phyloP scores from a whole-genome alignment of 1,140 invertebrate species.

The Aphis gossypii region DNA sequence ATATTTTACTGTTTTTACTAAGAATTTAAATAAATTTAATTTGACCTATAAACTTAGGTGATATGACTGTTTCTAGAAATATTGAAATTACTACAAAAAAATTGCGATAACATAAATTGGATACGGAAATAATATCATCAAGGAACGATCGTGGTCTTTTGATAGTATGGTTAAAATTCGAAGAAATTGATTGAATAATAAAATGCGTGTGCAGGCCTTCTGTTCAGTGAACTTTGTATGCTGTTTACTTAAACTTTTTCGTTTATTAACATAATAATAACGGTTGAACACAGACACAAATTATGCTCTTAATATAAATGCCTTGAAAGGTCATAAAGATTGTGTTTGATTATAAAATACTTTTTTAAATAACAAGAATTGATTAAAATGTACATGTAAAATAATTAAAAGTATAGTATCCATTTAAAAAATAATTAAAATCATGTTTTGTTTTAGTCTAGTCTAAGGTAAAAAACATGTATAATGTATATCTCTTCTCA shows the following conservation, averaged over 20 bases:
- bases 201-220: neutral
- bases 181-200: neutral
- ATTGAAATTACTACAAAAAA: slow-evolving; percentile 5
- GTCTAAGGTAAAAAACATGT: neutral
- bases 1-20: neutral
- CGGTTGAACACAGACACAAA: neutral
- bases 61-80: neutral
- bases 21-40: neutral
- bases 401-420: neutral
- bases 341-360: neutral
- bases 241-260: neutral
- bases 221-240: neutral
- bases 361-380: neutral
- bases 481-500: neutral
- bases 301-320: neutral
- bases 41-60: neutral
- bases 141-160: neutral
- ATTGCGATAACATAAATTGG: neutral
- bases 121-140: neutral
- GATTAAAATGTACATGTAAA: neutral
- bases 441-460: neutral
- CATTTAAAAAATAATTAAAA: neutral
- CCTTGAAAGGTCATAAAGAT: neutral
- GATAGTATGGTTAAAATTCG: neutral
- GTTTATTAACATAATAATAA: neutral